phyloP scores from a whole-genome alignment of 2,797 vertebrate species.

The Threskiornis aethiopicus region DNA sequence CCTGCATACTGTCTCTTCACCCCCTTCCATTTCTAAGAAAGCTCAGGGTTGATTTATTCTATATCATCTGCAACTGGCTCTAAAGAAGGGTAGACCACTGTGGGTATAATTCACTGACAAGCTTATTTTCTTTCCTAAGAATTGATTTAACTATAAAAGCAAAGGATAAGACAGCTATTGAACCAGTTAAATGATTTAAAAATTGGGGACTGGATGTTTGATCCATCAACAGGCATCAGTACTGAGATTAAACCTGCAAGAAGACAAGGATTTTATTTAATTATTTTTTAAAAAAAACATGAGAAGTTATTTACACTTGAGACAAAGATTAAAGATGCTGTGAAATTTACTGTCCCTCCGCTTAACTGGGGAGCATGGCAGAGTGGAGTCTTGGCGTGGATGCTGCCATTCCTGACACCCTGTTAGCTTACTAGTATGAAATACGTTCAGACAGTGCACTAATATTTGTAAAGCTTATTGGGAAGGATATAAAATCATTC shows the following conservation, averaged over 20 bases:
- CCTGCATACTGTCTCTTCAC: neutral
- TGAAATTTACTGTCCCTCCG: conserved; percentile 14
- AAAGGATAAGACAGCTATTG: conserved; percentile 37
- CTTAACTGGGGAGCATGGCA: neutral
- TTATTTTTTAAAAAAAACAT: neutral
- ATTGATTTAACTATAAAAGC: conserved; percentile 65
- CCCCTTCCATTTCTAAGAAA: neutral
- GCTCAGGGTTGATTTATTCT: conserved; percentile 26
- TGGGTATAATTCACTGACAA: conserved; percentile 11
- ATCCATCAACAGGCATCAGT: conserved; percentile 9
- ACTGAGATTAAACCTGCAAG: neutral
- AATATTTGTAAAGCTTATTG: conserved; percentile 36
- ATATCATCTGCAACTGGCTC: neutral
- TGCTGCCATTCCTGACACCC: neutral
- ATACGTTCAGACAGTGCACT: neutral
- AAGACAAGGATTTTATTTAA: neutral
- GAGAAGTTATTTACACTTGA: conserved; percentile 2
- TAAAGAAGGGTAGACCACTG: neutral
- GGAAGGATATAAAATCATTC: conserved; percentile 22
- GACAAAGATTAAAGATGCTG: neutral
- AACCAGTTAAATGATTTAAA: conserved; percentile 44
- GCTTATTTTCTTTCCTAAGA: conserved; percentile 33
- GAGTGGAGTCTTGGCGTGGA: neutral
- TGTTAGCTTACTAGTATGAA: neutral
- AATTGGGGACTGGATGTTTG: neutral